phyloP scores from a whole-genome alignment of 2,113 vertebrate genomes.

The Elephas maximus region DNA sequence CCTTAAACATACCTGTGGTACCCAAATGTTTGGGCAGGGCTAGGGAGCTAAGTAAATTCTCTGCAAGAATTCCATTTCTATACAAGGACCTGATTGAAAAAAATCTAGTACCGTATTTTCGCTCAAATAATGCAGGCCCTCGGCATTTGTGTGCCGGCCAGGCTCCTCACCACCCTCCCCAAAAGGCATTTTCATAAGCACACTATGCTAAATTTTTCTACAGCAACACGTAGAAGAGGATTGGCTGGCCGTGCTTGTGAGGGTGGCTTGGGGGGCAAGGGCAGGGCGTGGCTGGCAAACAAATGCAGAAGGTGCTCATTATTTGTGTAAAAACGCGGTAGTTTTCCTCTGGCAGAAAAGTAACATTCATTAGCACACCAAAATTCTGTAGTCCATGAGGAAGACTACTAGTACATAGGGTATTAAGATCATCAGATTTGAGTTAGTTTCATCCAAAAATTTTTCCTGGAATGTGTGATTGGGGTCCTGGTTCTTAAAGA shows the following conservation, averaged over 20 bases:
- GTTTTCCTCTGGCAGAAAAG: constrained; percentile 23
- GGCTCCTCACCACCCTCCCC: no score
- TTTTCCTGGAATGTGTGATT: not conserved
- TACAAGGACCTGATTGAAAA: not conserved
- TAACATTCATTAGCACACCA: not conserved
- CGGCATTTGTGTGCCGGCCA: no score
- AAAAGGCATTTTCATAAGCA: no score
- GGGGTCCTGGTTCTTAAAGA: not conserved
- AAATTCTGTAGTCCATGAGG: not conserved
- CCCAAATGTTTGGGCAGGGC: not conserved
- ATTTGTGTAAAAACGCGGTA: not conserved
- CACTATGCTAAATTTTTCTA: no score
- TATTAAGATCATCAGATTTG: not conserved
- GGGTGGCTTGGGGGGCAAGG: no score
- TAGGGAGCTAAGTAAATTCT: not conserved
- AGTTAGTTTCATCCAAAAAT: not conserved
- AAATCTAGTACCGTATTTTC: not conserved
- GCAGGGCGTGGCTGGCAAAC: no score
- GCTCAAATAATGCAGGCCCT: no score
- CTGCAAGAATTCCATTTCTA: constrained; percentile 21
- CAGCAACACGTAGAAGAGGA: no score
- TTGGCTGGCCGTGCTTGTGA: no score
- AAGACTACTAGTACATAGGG: not conserved
- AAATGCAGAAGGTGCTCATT: no score
- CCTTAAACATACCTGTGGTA: not conserved